phyloP scores from a whole-genome alignment of 1,140 invertebrate species.

The Wasmannia auropunctata region DNA sequence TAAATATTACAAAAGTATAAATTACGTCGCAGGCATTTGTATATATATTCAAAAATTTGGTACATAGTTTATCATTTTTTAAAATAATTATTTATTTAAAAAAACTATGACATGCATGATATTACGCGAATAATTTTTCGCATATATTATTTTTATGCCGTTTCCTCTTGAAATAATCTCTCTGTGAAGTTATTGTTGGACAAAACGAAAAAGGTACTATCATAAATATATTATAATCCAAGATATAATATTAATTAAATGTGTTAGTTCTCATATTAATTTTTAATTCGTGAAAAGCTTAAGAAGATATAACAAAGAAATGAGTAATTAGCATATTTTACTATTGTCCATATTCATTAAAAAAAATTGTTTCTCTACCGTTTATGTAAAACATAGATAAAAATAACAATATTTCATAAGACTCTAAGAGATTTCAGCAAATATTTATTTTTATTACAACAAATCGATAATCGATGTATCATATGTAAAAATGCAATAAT shows the following conservation, averaged over 20 bases:
- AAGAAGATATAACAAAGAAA: not conserved
- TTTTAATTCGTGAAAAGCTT: not conserved
- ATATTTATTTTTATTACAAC: not conserved
- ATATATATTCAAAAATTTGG: not conserved
- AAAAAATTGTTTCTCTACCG: not conserved
- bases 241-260: not conserved
- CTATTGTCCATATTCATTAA: not conserved
- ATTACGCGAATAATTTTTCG: not conserved
- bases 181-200: not conserved
- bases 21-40: not conserved
- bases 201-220: not conserved
- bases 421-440: not conserved
- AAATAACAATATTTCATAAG: not conserved
- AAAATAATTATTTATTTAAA: not conserved
- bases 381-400: not conserved
- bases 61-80: not conserved
- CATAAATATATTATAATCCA: not conserved
- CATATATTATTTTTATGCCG: not conserved
- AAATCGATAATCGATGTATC: constrained; percentile 15
- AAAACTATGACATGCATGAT: not conserved
- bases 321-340: not conserved
- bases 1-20: too few relatives aligned
- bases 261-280: not conserved
- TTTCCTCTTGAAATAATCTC: not conserved
- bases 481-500: constrained; percentile 10